Base-by-base conservation (phyloP, 2,797 vertebrate species). In the Silurus aristotelis region DNA sequence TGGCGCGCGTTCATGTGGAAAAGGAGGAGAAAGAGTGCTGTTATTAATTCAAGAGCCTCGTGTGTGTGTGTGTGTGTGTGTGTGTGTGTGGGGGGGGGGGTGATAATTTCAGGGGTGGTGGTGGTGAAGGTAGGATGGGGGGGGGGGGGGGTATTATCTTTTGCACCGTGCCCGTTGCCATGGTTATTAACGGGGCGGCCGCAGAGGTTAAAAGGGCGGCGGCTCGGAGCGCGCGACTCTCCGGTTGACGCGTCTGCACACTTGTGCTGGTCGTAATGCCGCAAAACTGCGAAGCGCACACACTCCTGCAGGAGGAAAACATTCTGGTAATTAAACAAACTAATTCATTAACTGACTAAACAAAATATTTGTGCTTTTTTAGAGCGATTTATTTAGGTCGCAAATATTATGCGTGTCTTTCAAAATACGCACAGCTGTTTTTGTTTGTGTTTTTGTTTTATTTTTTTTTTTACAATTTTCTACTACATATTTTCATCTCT, bases 211-310 rank as follows among this genome's bases (percentile, higher is more conserved):
- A 90, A 88, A 91, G 86, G 88, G 87, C 86, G 80, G 85, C 77
- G 27, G 79, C 68, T 71, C 70, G 79, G 76, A 52, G 68, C 55
- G 60, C 79, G 73, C 73, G 20, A 67, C 61, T 77, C 48, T 73
- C 78, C 25, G 60, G 31, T 20, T 46, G 63, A 82, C 83, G 71
- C 73, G 60, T 75, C 67, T 20, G 67, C 85, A 46, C 87, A 76
- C 83, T 82, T 22, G 56, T 46, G 31, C 71, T 22, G 58, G 72
- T 86, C 81, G 80, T 88, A 89, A 95, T 95, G 95, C 94, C 94
- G 85, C 93, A 92, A 78, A 93, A 93, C 86, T 91, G 92, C 56
- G 75, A 92, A 22, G 13, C 86, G 84, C 61, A 61, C 80, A 81
- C 52, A 20, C 46, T 75, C 64, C 66, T 67, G 17, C 72, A 55